Evolutionary conservation across 2,888 invertebrate species (phyloP), one percentile per base, ranked within the genome.

Genomic region (Sphinx pinastri): DNA sequence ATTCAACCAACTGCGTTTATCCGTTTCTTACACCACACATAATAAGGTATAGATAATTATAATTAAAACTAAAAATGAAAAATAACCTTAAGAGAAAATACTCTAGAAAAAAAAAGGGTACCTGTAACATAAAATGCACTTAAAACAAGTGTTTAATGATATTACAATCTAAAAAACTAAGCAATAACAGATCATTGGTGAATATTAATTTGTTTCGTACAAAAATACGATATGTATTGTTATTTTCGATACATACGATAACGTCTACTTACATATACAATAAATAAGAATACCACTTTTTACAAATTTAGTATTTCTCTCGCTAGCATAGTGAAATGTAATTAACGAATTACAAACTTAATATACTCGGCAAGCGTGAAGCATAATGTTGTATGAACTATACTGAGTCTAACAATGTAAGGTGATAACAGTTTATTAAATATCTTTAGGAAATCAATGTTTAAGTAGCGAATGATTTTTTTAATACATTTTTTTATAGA

Each of bases 141-240:
- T 75, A 71, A 77, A 80, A 77, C 72, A 74, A 78, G 76, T 76
- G 75, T 78, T 69, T 73, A 68, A n/a, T 72, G 70, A 69, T 71
- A 73, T 72, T 68, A 73, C 52, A 68, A 71, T 72, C 73, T 72
- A 74, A 73, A 70, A 72, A 72, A 74, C 72, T 74, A 79, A 73
- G 74, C 72, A 73, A 74, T 72, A 78, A 79, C 76, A 76, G 74
- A 76, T 76, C 75, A 68, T 71, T 70, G 75, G 71, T 31, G 72
- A 72, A 72, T 76, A 79, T 81, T 81, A 81, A 79, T 77, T 80
- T 75, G 82, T 85, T 86, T 81, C 81, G 87, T 90, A 90, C 80
- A 90, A 90, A 90, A 90, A 91, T 90, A 90, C 87, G 76, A 75
- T 75, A 74, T 73, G 75, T 76, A 81, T 78, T 79, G 79, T 84